A percentile compares a stretch with the other conserved stretches of the same genome.
phyloP scores from a whole-genome alignment of 2,797 vertebrate genomes.

The Poeciliopsis turneri region DNA sequence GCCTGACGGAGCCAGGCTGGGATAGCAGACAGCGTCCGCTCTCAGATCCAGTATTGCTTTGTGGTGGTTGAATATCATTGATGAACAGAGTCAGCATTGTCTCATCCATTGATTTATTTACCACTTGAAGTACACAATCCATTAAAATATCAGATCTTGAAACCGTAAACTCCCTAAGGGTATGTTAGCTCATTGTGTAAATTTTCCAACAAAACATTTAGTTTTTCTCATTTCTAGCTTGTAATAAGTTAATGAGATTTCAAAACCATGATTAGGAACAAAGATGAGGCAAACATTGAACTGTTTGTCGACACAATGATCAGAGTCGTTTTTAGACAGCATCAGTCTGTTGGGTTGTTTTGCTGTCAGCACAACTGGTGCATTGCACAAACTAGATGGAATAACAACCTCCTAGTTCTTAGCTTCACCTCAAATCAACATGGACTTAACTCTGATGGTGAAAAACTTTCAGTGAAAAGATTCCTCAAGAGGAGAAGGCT shows the following conservation, averaged over 20 bases:
- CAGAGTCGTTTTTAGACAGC: neutral
- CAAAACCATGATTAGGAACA: neutral
- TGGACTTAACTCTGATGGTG: neutral
- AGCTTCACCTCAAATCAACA: neutral
- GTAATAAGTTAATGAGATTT: neutral
- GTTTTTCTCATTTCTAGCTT: neutral
- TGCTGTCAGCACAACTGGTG: neutral
- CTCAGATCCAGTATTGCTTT: neutral
- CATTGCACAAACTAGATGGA: neutral
- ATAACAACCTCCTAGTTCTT: neutral
- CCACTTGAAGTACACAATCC: neutral
- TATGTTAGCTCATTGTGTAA: neutral
- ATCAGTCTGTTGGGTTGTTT: neutral
- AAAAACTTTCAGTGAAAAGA: neutral
- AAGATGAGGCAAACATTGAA: neutral
- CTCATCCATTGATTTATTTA: neutral
- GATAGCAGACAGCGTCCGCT: neutral
- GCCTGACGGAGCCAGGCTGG: conserved; percentile 21
- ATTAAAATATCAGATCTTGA: neutral
- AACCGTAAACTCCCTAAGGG: neutral
- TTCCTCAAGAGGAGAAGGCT: neutral
- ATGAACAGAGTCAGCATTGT: conserved; percentile 12
- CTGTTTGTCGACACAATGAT: neutral
- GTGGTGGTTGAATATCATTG: neutral
- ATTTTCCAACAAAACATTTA: neutral